Conservation (phyloP, 2,888 invertebrate genomes). For the Trimorus sp. region DNA sequence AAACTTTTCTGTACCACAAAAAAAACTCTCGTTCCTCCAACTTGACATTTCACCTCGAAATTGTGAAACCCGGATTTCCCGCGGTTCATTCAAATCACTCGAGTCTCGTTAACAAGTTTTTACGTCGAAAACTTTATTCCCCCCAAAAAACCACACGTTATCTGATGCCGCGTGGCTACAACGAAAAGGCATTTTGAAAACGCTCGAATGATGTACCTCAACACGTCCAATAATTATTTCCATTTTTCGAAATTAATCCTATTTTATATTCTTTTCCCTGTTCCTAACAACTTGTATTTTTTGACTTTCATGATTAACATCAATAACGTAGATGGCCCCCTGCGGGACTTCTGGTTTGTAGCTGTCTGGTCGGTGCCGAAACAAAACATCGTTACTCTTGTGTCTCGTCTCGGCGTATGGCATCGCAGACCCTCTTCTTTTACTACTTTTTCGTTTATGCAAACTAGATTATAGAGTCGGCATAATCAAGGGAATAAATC, state of each 20-base stretch:
- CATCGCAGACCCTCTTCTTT: constrained; percentile 43
- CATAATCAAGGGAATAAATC: constrained; percentile 50
- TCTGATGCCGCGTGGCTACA: no score
- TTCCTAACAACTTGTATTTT: constrained; percentile 59
- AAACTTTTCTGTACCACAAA: no score
- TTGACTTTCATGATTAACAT: constrained; percentile 64
- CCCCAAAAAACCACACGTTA: no score
- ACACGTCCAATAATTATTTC: constrained; percentile 52
- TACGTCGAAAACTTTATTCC: no score
- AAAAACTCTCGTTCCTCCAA: no score
- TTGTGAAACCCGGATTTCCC: no score
- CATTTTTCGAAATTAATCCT: constrained; percentile 61
- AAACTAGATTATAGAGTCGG: constrained; percentile 58
- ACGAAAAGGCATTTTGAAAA: not conserved
- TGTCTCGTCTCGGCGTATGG: constrained; percentile 47
- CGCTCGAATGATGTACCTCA: constrained; percentile 25
- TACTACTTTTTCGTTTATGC: constrained; percentile 53
- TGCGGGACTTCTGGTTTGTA: constrained; percentile 63
- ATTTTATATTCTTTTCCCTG: constrained; percentile 44
- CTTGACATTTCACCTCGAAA: no score
- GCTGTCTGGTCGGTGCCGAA: constrained; percentile 63
- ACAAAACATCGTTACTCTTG: constrained; percentile 63
- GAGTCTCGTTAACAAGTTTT: no score
- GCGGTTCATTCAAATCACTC: no score
- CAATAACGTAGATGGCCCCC: constrained; percentile 64